Evolutionary conservation across 2,113 vertebrate genomes (phyloP), one percentile per base, ranked within the genome.

Genomic region (Pelusios castaneus): DNA sequence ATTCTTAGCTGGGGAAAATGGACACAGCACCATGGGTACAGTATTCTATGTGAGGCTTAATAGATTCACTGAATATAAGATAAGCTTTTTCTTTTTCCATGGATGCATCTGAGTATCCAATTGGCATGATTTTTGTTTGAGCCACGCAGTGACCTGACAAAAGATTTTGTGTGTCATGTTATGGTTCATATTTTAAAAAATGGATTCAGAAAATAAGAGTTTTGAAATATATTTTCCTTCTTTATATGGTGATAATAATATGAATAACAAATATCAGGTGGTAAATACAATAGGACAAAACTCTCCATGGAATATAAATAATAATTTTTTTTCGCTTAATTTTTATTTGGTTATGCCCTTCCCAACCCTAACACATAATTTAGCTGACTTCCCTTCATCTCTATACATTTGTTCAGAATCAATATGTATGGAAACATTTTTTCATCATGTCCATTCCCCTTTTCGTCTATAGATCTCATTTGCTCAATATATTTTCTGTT

Each of bases 331-430:
- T 83, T 86, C 34, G 79, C 47, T 19, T 89, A 6, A 47, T 63
- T 95, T 76, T 75, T 80, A 34, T 95, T 87, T 87, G 17, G 56
- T 89, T 85, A 19, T 84, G 54, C 16, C 1, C 85, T 88, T 93
- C 88, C 91, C 85, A 96, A 88, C 29, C n/a, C n/a, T 89, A 91
- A 63, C 55, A 89, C 88, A 80, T 89, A 91, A 96, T 75, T 47
- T 91, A 95, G 43, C 70, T 88, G 63, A 63, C 52, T 88, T 58
- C 34, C 60, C 51, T 87, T 94, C 52, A 88, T 55, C 80, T 91
- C 63, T 85, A 67, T 87, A 55, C 79, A 88, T 52, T 89, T 41
- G 83, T 79, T 94, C 93, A 88, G 31, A 87, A 91, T 92, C 75
- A 84, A 21, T 91, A 84, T 82, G 29, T 83, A 80, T 80, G 41